Evolutionary conservation across 2,113 vertebrate species (phyloP).

Genomic region (Semicossyphus pulcher): DNA sequence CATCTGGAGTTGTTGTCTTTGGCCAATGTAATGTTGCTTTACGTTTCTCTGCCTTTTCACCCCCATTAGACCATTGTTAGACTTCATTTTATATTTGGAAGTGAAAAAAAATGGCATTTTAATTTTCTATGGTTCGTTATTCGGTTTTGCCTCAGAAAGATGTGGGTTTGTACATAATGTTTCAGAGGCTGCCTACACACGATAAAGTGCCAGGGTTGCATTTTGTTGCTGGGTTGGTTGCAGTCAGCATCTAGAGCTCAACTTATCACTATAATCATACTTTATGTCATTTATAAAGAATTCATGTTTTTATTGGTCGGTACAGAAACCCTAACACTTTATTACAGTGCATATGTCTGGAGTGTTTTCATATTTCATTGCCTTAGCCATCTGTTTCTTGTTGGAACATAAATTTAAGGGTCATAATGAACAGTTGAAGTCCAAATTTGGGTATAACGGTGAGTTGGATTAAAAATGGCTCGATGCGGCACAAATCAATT

Average conservation of each 20-base stretch:
- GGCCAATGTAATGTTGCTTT: conserved; percentile 66
- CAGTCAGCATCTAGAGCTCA: not conserved
- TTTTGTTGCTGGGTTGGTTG: not conserved
- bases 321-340: conserved; percentile 5
- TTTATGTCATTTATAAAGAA: conserved; percentile 27
- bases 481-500: not conserved
- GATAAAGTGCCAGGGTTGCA: conserved; percentile 13
- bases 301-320: conserved; percentile 2
- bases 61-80: conserved; percentile 53
- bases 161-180: conserved; percentile 91
- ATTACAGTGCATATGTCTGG: not conserved
- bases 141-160: conserved; percentile 53
- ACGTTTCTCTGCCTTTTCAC: conserved; percentile 59
- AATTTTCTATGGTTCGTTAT: conserved; percentile 70
- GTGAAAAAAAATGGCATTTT: conserved; percentile 63
- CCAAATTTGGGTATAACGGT: not conserved
- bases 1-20: conserved; percentile 50
- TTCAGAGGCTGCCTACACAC: conserved; percentile 54
- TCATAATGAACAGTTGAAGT: not conserved
- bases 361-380: not conserved
- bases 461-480: not conserved
- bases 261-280: conserved; percentile 3
- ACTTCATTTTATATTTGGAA: conserved; percentile 65
- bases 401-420: not conserved
- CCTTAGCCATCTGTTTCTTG: not conserved